Base-by-base conservation (phyloP, 2,113 vertebrate species). In the Macquaria ambigua region DNA sequence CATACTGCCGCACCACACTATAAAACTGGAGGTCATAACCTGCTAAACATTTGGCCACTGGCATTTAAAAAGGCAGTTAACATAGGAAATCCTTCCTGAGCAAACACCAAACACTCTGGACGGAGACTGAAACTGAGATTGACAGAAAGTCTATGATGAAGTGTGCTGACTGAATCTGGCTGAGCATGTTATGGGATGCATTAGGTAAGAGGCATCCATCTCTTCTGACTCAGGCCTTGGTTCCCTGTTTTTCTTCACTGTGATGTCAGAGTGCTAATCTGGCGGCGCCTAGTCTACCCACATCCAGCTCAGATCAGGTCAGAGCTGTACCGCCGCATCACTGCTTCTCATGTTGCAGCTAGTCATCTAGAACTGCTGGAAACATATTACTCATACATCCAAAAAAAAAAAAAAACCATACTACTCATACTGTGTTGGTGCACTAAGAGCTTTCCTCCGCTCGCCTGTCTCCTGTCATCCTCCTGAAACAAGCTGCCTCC, bases 321-420 rank as follows among this genome's bases (percentile, higher is more conserved):
- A 77, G 61, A 52, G 83, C 81, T 64, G 79, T 68, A 67, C 61
- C 3, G 83, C 88, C 86, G 87, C 83, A 83, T 89, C 90, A 82
- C 79, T 23, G 82, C 81, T 87, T 90, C 93, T 93, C 91, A 85
- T 82, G 74, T 93, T 93, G 83, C 93, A 88, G 75, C 84, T 72
- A 72, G 85, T 89, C 91, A 84, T 90, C 88, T 67, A 76, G 73
- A 89, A 80, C 74, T 92, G 87, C 90, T 70, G 81, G 81, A 86
- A 88, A 85, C 50, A 20, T 71, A 92, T 93, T 91, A 93, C 89
- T 91, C 89, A 89, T 55, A 55, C 74, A 66, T 23, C 37, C 31
- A 8, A 0, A 50, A 67, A 89, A 70, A 83, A 81, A 81, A 58
- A 74, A 64, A 52, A 52, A 31, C 0, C 18, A 41, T 21, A 91